Base-by-base conservation (phyloP, 2,888 invertebrate species). In the Axea sp. region DNA sequence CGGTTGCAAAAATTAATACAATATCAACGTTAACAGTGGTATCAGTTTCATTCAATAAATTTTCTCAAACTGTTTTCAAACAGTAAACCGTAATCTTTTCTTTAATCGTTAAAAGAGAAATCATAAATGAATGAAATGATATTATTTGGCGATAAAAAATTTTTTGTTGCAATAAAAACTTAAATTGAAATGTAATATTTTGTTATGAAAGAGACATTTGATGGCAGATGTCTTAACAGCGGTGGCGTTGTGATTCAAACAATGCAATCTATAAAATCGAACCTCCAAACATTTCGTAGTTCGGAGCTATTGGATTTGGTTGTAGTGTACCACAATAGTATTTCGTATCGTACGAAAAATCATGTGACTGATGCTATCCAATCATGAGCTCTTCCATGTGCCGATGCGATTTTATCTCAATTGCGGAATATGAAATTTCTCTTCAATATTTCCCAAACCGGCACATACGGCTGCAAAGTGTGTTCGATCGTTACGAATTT, bases 291-390 rank as follows among this genome's bases (percentile, higher is more conserved):
- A 41, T 43, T 41, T 59, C 68, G 22, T 43, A 28, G 22, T 28
- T 43, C 22, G 17, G 12, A 26, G 15, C 53, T 37, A 43, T 53
- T 60, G 73, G 76, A 76, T 80, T 75, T 77, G 75, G 73, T 77
- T 75, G 75, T 77, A 77, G 72, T 76, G 73, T 59, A 75, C 81
- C 71, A 80, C 81, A 81, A 81, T 80, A 55, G 64, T 64, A 45
- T 37, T 9, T 24, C 65, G 69, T 78, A 79, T 80, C 78, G 76
- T 57, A 76, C 78, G 80, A 80, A 81, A 81, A 82, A 82, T 82
- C 82, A 75, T 45, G 68, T 68, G 72, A 64, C 71, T 77, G 78
- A 82, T 82, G 77, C 79, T 80, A 78, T 76, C 77, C 77, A 60
- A 65, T 76, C 77, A 78, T 78, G 65, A 64, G 57, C 39, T 47